Evolutionary conservation across 2,113 vertebrate species (phyloP).

Genomic region (Cyrtonyx montezumae): DNA sequence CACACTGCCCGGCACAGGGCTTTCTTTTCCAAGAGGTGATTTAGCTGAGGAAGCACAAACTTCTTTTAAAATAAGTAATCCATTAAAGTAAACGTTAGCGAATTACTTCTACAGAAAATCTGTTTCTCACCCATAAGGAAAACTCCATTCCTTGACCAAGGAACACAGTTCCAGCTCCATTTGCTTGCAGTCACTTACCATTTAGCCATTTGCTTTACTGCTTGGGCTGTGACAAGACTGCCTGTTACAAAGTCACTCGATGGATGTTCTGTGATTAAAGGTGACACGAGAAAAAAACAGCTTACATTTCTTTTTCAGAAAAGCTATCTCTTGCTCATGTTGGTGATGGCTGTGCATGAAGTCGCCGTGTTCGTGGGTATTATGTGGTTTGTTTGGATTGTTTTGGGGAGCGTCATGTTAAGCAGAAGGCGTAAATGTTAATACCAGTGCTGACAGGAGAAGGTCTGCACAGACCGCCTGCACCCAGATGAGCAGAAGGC

Average conservation of each 20-base stretch:
- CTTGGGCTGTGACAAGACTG: neutral
- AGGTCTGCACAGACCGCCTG: neutral
- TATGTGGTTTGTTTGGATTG: neutral
- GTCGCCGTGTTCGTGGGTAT: neutral
- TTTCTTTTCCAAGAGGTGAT: neutral
- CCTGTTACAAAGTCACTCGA: neutral
- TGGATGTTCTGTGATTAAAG: neutral
- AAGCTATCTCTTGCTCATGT: neutral
- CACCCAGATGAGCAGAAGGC: neutral
- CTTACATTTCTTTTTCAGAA: neutral
- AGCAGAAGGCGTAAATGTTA: neutral
- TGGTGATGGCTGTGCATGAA: neutral
- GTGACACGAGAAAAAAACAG: neutral
- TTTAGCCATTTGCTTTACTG: neutral
- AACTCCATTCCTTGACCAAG: neutral
- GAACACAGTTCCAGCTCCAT: neutral
- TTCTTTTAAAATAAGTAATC: neutral
- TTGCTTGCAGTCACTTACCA: neutral
- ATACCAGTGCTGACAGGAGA: neutral
- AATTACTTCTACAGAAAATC: neutral
- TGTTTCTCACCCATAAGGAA: neutral
- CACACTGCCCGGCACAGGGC: neutral
- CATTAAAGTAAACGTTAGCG: neutral
- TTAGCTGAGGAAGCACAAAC: neutral
- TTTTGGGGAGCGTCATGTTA: neutral